A percentile compares a stretch with the other conserved stretches of the same genome.
Conservation (phyloP, 2,113 vertebrate genomes). For the Campylomormyrus numenius region DNA sequence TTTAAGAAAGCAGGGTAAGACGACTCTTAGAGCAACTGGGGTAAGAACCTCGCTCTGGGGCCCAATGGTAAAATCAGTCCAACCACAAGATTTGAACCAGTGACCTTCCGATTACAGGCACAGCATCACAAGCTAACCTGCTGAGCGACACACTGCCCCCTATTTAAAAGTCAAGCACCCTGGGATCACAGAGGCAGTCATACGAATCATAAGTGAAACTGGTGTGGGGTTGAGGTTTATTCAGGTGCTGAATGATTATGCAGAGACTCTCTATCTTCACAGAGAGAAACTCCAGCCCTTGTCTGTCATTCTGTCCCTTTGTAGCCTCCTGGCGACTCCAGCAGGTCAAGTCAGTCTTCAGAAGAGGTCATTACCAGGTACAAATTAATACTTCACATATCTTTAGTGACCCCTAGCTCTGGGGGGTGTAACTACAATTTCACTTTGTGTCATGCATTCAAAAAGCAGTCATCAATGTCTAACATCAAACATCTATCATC, state of each 20-base stretch:
- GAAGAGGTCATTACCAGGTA: neutral
- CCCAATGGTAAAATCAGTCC: neutral
- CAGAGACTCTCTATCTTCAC: neutral
- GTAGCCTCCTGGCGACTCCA: neutral
- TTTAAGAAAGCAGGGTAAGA: neutral
- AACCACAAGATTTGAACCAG: neutral
- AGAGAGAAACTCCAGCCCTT: neutral
- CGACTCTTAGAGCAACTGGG: neutral
- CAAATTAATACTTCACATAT: neutral
- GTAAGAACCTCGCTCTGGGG: neutral
- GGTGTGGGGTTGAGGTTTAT: neutral
- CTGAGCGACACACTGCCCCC: neutral
- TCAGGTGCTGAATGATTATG: neutral
- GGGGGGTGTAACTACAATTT: neutral
- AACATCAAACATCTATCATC: neutral
- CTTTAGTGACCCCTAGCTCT: neutral
- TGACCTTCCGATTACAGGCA: neutral
- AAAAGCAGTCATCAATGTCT: neutral
- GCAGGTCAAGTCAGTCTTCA: neutral
- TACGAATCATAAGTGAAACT: neutral
- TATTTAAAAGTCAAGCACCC: neutral
- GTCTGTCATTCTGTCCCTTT: neutral
- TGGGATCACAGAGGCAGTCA: neutral
- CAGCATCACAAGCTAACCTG: neutral
- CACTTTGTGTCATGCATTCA: neutral